A percentile compares a stretch with the other conserved stretches of the same genome.
Evolutionary conservation across 1,140 invertebrate species (phyloP).

Genomic region (Hyphantria cunea): DNA sequence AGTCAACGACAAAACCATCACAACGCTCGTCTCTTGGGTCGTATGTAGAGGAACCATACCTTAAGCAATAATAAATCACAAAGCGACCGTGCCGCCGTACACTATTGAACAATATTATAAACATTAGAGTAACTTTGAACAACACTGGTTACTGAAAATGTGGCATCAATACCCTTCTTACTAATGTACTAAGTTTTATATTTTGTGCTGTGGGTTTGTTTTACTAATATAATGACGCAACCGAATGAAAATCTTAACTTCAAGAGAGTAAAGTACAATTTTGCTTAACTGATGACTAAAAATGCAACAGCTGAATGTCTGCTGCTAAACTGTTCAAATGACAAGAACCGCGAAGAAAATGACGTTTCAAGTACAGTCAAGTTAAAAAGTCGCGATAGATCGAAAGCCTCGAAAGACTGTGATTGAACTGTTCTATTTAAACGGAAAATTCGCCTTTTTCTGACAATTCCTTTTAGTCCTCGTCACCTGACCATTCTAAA

Average conservation of each 20-base stretch:
- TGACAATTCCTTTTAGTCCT: no score
- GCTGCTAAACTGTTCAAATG: no score
- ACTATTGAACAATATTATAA: constrained; percentile 2
- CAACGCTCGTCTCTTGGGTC: constrained; percentile 1
- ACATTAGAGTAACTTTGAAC: constrained; percentile 13
- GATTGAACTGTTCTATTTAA: no score
- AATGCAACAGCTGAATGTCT: neutral
- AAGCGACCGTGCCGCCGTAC: constrained; percentile 15
- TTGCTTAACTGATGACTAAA: neutral
- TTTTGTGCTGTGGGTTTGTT: neutral
- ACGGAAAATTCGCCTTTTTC: no score
- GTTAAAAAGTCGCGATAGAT: no score
- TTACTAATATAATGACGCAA: neutral
- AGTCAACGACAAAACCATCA: neutral
- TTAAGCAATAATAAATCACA: constrained; percentile 20
- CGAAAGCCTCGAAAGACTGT: no score
- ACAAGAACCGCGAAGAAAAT: no score
- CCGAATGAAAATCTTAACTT: neutral
- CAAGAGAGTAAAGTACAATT: neutral
- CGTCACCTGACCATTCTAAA: no score
- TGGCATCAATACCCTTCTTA: neutral
- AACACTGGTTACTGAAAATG: constrained; percentile 14
- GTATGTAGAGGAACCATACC: constrained; percentile 15
- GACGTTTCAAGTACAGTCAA: no score
- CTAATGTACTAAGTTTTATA: neutral